Evolutionary conservation across 2,113 vertebrate species (phyloP).

Genomic region (Actenoides lindsayi): DNA sequence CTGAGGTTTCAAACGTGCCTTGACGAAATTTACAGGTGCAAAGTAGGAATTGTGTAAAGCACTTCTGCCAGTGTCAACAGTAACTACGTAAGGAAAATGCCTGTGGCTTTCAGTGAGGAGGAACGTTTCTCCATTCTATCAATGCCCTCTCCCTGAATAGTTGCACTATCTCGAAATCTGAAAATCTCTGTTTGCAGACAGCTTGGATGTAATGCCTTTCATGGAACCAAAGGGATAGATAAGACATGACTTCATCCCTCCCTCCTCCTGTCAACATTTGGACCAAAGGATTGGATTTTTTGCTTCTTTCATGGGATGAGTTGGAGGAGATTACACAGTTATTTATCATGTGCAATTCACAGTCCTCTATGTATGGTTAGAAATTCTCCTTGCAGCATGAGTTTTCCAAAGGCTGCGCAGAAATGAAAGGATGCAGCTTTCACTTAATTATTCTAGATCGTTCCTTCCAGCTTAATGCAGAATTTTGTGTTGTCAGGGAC

Average conservation of each 20-base stretch:
- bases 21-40: conserved; percentile 38
- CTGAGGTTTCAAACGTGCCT: not conserved
- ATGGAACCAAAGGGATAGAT: not conserved
- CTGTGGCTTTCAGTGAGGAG: conserved; percentile 30
- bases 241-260: not conserved
- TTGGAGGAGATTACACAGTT: conserved; percentile 5
- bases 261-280: not conserved
- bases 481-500: conserved; percentile 12
- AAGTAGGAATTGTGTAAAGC: not conserved
- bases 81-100: conserved; percentile 25
- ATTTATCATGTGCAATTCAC: conserved; percentile 9
- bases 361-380: not conserved
- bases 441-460: not conserved
- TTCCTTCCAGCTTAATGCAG: not conserved
- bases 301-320: not conserved
- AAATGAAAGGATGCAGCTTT: conserved; percentile 19
- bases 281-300: not conserved
- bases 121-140: not conserved
- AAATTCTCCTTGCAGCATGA: not conserved
- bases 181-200: not conserved
- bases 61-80: conserved; percentile 12
- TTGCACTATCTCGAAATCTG: not conserved
- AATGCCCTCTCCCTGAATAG: not conserved
- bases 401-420: not conserved
- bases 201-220: not conserved